Conservation (phyloP, 2,797 vertebrate species). For the Astyanax mexicanus region DNA sequence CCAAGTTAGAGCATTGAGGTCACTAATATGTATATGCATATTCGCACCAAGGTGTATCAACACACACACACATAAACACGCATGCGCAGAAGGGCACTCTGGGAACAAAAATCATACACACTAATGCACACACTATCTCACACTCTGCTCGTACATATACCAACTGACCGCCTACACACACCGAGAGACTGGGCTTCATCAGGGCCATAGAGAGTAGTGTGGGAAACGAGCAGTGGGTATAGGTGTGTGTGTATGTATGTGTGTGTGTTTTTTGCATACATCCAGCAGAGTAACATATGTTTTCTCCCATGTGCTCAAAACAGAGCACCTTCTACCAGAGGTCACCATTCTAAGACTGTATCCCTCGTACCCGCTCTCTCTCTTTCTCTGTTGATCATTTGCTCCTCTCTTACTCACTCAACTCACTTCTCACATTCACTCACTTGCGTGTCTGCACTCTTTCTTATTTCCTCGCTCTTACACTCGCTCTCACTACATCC, state of each 20-base stretch:
- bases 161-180: conserved; percentile 76
- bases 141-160: conserved; percentile 29
- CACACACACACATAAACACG: conserved; percentile 27
- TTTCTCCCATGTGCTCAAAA: conserved; percentile 29
- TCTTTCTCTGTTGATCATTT: neutral
- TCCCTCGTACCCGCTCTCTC: no score
- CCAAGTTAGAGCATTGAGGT: conserved; percentile 30
- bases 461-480: no score
- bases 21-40: conserved; percentile 44
- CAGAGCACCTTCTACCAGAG: conserved; percentile 6
- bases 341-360: conserved; percentile 6
- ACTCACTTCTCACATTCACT: neutral
- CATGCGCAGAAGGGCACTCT: neutral
- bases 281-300: neutral
- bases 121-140: conserved; percentile 23
- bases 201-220: conserved; percentile 69
- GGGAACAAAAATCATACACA: neutral
- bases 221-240: conserved; percentile 21
- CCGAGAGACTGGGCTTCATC: conserved; percentile 73
- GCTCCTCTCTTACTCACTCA: neutral
- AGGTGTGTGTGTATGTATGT: neutral
- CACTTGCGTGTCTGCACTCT: no score
- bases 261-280: neutral
- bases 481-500: conserved; percentile 60
- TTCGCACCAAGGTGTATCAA: conserved; percentile 17